Evolutionary conservation across 2,113 vertebrate genomes (phyloP), one percentile per base, ranked within the genome.

Genomic region (Pluvialis apricaria): DNA sequence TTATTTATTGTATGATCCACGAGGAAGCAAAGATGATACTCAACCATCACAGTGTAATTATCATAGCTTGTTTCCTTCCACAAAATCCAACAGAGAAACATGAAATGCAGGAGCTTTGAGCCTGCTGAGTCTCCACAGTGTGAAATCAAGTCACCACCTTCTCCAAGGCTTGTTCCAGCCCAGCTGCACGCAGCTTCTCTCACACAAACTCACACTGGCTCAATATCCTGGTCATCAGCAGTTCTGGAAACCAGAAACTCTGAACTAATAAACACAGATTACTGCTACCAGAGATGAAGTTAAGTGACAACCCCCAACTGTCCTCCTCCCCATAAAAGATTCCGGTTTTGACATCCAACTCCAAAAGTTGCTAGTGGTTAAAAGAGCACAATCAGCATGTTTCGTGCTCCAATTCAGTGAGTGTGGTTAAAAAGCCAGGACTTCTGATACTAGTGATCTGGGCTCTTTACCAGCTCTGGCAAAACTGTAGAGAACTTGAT

Each of bases 401-500:
- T 84, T 34, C 84, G 69, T 47, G 65, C 77, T 75, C 47, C 3
- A 2, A 28, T 34, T 68, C 85, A 65, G 10, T 7, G 17, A 61
- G 16, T 1, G 26, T 55, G 65, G 79, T 57, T 57, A 62, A 88
- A 90, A 92, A 91, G 82, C 68, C 88, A 93, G 72, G 61, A 34
- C 5, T 92, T 44, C 40, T 72, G 77, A 34, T 81, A 64, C 1
- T 72, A 38, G 68, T 15, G 72, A 88, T 69, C 89, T 82, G 87
- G 81, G 91, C 91, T 97, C 55, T 72, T 94, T 40, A 92, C 76
- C 91, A 96, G 91, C 83, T 52, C 84, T 82, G 84, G 77, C 86
- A 89, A 70, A 91, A 84, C 73, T 29, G 34, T 16, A 91, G 40
- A 89, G 70, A 92, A 79, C 73, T 89, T 60, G 42, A 66, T 86